Conservation (phyloP, 2,113 vertebrate species). For the Ageneiosus marmoratus region DNA sequence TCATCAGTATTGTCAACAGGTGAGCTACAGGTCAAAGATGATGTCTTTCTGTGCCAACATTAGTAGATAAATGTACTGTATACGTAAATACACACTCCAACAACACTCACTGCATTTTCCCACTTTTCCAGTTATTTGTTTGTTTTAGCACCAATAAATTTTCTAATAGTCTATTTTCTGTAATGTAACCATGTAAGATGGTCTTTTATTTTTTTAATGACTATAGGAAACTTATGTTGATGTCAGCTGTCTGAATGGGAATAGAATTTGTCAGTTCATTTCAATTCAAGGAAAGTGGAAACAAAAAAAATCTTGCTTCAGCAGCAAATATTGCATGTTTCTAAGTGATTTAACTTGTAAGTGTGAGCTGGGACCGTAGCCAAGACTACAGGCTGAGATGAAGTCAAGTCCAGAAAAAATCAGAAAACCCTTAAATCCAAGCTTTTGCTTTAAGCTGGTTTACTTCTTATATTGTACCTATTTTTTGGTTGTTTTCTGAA, state of each 20-base stretch:
- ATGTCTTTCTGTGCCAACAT: not conserved
- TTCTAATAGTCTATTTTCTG: not conserved
- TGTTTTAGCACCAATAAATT: not conserved
- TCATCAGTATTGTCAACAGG: conserved; percentile 93
- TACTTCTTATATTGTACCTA: not conserved
- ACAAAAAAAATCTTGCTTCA: not conserved
- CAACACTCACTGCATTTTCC: not conserved
- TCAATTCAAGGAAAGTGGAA: not conserved
- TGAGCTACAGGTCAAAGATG: conserved; percentile 48
- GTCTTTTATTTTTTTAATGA: not conserved
- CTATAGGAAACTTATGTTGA: not conserved
- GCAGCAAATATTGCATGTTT: not conserved
- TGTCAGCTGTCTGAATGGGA: not conserved
- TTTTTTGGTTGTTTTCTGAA: not conserved
- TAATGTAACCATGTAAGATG: not conserved
- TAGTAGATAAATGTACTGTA: not conserved
- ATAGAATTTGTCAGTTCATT: not conserved
- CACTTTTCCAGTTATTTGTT: not conserved
- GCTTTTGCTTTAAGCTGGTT: not conserved
- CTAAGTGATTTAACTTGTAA: not conserved
- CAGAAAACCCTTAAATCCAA: not conserved
- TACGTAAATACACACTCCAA: no score
- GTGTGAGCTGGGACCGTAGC: not conserved
- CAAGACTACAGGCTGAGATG: not conserved
- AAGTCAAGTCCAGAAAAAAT: not conserved